phyloP scores from a whole-genome alignment of 1,140 invertebrate species.

The Coenobita brevimanus region DNA sequence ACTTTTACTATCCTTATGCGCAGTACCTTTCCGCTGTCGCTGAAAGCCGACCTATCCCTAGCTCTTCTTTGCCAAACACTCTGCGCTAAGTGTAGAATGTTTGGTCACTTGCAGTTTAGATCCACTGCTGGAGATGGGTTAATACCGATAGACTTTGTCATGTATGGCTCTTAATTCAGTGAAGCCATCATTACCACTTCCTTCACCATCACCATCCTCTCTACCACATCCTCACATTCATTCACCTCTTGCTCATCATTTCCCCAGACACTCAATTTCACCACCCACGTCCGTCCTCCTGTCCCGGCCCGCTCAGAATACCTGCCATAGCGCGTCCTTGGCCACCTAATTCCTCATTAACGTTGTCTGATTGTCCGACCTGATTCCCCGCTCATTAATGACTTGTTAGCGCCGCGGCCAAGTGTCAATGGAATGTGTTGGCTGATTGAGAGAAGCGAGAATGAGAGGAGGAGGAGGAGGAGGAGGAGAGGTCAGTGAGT shows the following conservation, averaged over 20 bases:
- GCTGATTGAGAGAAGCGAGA: conserved; percentile 9
- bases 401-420: conserved; percentile 17
- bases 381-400: conserved; percentile 42
- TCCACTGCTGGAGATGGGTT: too few relatives aligned
- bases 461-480: too few relatives aligned
- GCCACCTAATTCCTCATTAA: conserved; percentile 43
- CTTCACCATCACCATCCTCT: neutral
- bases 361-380: conserved; percentile 35
- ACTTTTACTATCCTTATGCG: too few relatives aligned
- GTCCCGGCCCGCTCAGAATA: neutral
- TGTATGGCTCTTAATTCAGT: neutral
- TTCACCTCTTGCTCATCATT: neutral
- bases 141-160: too few relatives aligned
- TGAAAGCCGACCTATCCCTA: too few relatives aligned
- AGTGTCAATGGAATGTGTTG: conserved; percentile 18
- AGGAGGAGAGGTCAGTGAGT: too few relatives aligned
- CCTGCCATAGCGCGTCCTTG: neutral
- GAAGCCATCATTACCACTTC: neutral
- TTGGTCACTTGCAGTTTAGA: too few relatives aligned
- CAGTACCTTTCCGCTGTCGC: too few relatives aligned
- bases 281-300: neutral
- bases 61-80: too few relatives aligned
- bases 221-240: neutral
- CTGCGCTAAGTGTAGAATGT: too few relatives aligned
- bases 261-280: neutral